Evolutionary conservation across 2,888 invertebrate genomes (phyloP).

Genomic region (Pterostichus madidus): DNA sequence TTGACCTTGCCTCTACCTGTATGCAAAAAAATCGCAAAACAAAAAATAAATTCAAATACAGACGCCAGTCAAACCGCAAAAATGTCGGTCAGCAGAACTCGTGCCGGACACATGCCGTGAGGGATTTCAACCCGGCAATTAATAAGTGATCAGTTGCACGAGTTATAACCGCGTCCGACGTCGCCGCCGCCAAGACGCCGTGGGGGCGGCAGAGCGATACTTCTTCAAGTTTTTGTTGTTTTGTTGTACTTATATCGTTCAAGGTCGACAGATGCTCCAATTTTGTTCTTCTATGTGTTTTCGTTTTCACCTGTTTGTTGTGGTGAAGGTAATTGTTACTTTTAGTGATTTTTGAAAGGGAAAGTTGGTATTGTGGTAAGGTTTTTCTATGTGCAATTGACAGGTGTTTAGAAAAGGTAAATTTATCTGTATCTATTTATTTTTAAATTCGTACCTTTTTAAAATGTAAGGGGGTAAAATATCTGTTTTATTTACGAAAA

Average conservation of each 20-base stretch:
- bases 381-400: constrained; percentile 5
- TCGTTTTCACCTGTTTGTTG: constrained; percentile 38
- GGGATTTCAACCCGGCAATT: constrained; percentile 46
- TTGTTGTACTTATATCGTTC: constrained; percentile 16
- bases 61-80: constrained; percentile 52
- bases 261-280: constrained; percentile 41
- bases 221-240: constrained; percentile 23
- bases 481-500: neutral
- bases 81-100: constrained; percentile 56
- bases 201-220: neutral
- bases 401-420: neutral
- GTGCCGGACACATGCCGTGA: constrained; percentile 49
- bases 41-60: constrained; percentile 33
- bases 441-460: constrained; percentile 2
- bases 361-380: constrained; percentile 37
- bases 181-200: constrained; percentile 7
- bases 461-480: neutral
- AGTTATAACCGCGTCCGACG: neutral
- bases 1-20: constrained; percentile 26
- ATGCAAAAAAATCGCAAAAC: constrained; percentile 20
- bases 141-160: constrained; percentile 40
- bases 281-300: neutral
- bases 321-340: constrained; percentile 4
- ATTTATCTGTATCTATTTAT: neutral
- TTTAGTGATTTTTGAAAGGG: constrained; percentile 25